Evolutionary conservation across 2,888 invertebrate species (phyloP).

Genomic region (Dynastes maya): DNA sequence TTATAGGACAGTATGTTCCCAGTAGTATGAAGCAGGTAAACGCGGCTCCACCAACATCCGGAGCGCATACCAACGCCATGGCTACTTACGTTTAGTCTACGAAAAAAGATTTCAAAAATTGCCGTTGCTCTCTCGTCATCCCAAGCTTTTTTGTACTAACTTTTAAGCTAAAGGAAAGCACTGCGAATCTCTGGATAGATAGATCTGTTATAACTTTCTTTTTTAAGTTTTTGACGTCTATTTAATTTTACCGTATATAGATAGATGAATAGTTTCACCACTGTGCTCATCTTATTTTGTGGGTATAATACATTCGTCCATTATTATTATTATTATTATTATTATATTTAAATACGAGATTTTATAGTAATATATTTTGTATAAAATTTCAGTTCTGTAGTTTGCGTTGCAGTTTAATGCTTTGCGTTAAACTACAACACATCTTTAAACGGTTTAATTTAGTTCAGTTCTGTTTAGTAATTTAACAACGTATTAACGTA

Average conservation of each 20-base stretch:
- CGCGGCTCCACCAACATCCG: slow-evolving; percentile 70
- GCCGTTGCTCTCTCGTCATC: slow-evolving; percentile 54
- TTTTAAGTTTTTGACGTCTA: slow-evolving; percentile 48
- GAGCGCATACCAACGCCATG: slow-evolving; percentile 72
- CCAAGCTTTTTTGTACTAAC: slow-evolving; percentile 54
- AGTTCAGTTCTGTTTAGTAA: slow-evolving; percentile 25
- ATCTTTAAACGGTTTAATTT: neutral
- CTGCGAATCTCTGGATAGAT: slow-evolving; percentile 49
- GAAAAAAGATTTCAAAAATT: slow-evolving; percentile 51
- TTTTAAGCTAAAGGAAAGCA: slow-evolving; percentile 48
- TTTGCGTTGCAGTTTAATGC: slow-evolving; percentile 37
- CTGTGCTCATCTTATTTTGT: slow-evolving; percentile 44
- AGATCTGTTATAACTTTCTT: slow-evolving; percentile 39
- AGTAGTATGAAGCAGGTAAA: slow-evolving; percentile 80
- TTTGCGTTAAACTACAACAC: slow-evolving; percentile 15
- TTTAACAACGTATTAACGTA: slow-evolving; percentile 19
- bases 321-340: slow-evolving; percentile 40
- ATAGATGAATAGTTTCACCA: slow-evolving; percentile 19
- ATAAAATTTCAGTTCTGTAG: slow-evolving; percentile 31
- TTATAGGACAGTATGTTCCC: slow-evolving; percentile 97
- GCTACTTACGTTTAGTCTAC: slow-evolving; percentile 78
- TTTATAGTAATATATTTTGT: slow-evolving; percentile 51
- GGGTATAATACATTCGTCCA: slow-evolving; percentile 51
- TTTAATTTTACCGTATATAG: slow-evolving; percentile 39
- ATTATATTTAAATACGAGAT: slow-evolving; percentile 44